Evolutionary conservation across 2,888 invertebrate species (phyloP), one percentile per base, ranked within the genome.

Genomic region (Chironomus riparius): DNA sequence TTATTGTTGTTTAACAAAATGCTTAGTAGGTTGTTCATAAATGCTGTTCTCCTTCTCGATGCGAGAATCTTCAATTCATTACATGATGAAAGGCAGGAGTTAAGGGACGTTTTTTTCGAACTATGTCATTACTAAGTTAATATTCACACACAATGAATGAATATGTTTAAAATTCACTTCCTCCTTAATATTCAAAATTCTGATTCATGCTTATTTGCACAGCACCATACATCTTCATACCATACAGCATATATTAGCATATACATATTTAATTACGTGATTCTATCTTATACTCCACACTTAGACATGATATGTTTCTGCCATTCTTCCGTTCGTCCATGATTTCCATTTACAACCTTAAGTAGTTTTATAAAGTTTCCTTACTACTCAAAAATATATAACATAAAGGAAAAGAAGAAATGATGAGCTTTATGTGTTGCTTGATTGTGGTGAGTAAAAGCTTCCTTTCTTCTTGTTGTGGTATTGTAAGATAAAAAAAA

Each of bases 241-340:
- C 12, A 48, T 47, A n/a, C 47, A 48, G 62, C 13, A 50, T 50
- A 13, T 13, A n/a, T 62, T 62, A 24, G 22, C 65, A 68, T 13
- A 21, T 65, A 22, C 21, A 65, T 65, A 65, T 65, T 65, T 71
- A 71, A 71, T 71, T 71, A 71, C 28, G 56, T 71, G 71, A 56
- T 71, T 56, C 24, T 56, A 22, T 47, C 47, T 61, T 61, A 2
- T 65, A 13, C 21, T 62, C 62, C 62, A 12, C 12, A 18, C 50
- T n/a, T 21, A 21, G 15, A 62, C 62, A 21, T 62, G 62, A 12
- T 62, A 15, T 21, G n/a, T 18, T 62, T 22, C 56, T 15, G 7
- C 56, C 56, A 12, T 15, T 15, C 56, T 15, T n/a, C 56, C 56
- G 56, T 56, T 15, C 15, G 15, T 18, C 56, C 56, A 56, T 15